These are phyloP conservation scores for Tineola bisselliella DNA, from an alignment of 2,888 invertebrate species.

Conservation along the genomic window DNA sequence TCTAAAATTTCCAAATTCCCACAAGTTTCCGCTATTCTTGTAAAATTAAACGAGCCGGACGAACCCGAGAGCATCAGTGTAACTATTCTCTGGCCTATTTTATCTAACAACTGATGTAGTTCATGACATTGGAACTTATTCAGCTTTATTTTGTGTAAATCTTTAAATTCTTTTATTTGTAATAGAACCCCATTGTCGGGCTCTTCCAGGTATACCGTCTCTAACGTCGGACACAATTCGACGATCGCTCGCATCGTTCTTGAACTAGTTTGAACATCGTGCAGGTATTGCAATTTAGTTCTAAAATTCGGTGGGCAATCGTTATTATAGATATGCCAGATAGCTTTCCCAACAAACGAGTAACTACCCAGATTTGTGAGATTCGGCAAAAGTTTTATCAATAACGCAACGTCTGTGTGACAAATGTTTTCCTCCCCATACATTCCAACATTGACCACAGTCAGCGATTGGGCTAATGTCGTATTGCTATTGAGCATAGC, in stretches of 20 bases:
- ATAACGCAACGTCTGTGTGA: conserved; percentile 70
- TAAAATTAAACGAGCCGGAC: conserved; percentile 67
- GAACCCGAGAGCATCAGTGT: conserved; percentile 70
- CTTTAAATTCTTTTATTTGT: conserved; percentile 54
- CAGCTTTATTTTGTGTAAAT: conserved; percentile 68
- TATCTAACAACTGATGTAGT: conserved; percentile 65
- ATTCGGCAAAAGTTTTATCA: conserved; percentile 72
- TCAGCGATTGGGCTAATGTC: conserved; percentile 62
- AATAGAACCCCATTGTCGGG: conserved; percentile 66
- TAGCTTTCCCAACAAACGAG: conserved; percentile 73
- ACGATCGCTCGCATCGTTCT: conserved; percentile 70
- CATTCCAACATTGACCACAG: conserved; percentile 74
- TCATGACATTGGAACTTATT: conserved; percentile 72
- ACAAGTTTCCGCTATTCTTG: conserved; percentile 67
- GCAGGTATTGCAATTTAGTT: conserved; percentile 74
- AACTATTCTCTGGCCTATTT: conserved; percentile 61
- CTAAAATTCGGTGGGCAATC: conserved; percentile 63
- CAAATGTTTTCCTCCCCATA: conserved; percentile 76
- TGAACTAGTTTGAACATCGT: conserved; percentile 71
- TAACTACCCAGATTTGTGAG: conserved; percentile 73
- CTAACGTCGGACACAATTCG: conserved; percentile 69
- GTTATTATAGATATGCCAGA: conserved; percentile 66
- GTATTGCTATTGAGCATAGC: conserved; percentile 62
- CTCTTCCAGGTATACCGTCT: conserved; percentile 73
- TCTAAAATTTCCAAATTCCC: conserved; percentile 71